phyloP scores from a whole-genome alignment of 2,888 invertebrate genomes.

The Cheiracanthium punctorium region DNA sequence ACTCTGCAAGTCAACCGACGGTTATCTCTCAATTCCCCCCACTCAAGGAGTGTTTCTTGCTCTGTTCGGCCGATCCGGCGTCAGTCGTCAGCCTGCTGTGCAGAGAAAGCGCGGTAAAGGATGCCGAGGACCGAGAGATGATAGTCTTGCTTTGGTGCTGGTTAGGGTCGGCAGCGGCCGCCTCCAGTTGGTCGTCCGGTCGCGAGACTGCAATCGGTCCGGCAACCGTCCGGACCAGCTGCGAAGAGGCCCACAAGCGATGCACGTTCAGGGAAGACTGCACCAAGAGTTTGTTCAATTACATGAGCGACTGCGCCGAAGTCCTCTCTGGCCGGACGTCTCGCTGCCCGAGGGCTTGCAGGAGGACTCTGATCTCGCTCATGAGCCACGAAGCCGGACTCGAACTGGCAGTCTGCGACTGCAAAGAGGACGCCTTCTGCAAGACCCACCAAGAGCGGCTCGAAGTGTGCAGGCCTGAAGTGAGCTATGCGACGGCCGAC shows the following conservation, averaged over 20 bases:
- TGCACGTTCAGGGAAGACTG: conserved; percentile 87
- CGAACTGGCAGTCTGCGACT: conserved; percentile 86
- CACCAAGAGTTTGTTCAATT: conserved; percentile 85
- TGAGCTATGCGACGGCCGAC: conserved; percentile 82
- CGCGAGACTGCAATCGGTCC: not conserved
- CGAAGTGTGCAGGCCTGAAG: conserved; percentile 85
- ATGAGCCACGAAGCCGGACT: conserved; percentile 87
- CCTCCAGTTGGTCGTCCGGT: conserved; percentile 11
- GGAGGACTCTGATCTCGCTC: conserved; percentile 86
- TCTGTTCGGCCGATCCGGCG: not conserved
- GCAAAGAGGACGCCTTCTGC: conserved; percentile 82
- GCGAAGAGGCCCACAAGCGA: conserved; percentile 80
- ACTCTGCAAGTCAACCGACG: not conserved
- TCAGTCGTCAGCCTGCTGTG: not conserved
- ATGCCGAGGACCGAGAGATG: not conserved
- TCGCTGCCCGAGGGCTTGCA: conserved; percentile 84
- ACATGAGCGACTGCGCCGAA: conserved; percentile 84
- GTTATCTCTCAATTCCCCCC: conserved; percentile 10
- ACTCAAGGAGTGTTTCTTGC: not conserved
- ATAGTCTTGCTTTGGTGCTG: not conserved
- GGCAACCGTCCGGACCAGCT: conserved; percentile 71
- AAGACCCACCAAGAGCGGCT: conserved; percentile 83
- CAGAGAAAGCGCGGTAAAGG: not conserved
- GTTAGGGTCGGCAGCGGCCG: conserved; percentile 13
- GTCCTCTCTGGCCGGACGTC: conserved; percentile 79